A percentile compares a stretch with the other conserved stretches of the same genome.
These are phyloP conservation scores for Epirrhoe tristata DNA, from an alignment of 2,888 invertebrate genomes.

Conservation along the genomic window DNA sequence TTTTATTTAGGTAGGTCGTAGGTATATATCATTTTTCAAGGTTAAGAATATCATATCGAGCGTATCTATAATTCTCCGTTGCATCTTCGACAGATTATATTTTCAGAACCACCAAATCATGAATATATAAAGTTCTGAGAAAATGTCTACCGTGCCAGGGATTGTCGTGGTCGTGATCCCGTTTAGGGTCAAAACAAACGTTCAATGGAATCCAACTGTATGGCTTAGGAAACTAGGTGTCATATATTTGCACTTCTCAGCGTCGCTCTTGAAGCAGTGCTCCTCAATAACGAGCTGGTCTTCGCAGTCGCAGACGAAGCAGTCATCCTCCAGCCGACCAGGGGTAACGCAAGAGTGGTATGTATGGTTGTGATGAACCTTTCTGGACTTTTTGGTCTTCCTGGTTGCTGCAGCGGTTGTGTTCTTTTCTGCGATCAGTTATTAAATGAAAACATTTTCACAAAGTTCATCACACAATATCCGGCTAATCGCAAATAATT, in stretches of 20 bases:
- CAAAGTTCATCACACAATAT: no score
- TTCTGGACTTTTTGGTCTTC: background rate
- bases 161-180: no score
- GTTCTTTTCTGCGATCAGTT: slow-evolving; percentile 8
- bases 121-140: no score
- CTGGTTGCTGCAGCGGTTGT: background rate
- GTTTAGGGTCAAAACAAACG: background rate
- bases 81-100: no score
- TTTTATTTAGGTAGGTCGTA: no score
- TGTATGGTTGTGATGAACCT: slow-evolving; percentile 55
- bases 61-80: no score
- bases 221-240: slow-evolving; percentile 57
- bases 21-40: no score
- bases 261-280: slow-evolving; percentile 67
- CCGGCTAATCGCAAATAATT: no score
- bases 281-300: slow-evolving; percentile 58
- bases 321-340: slow-evolving; percentile 60
- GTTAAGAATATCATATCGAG: no score
- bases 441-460: background rate
- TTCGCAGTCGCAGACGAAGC: slow-evolving; percentile 70
- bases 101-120: no score
- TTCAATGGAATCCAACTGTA: slow-evolving; percentile 8
- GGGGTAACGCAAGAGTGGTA: slow-evolving; percentile 54
- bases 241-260: slow-evolving; percentile 50
- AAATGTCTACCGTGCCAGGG: no score